A percentile compares a stretch with the other conserved stretches of the same genome.
Conservation (phyloP, 2,888 invertebrate species). For the Rhamnusium bicolor region DNA sequence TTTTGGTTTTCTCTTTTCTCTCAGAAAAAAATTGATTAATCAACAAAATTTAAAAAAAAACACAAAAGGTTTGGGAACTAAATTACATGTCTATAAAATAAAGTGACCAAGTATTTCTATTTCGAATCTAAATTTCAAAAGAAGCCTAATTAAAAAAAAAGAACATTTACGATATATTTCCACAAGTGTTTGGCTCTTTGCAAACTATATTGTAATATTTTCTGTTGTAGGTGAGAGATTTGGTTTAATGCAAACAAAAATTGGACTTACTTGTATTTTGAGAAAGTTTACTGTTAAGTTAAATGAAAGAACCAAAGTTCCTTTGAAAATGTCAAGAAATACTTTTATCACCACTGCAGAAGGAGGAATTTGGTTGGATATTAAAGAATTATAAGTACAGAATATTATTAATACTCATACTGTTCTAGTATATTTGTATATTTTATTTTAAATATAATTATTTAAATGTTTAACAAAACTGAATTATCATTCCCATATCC, state of each 20-base stretch:
- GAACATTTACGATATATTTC: too few relatives aligned
- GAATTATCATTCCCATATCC: too few relatives aligned
- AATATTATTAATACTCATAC: neutral
- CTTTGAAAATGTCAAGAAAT: slow-evolving; percentile 55
- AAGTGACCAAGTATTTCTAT: too few relatives aligned
- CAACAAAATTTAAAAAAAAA: too few relatives aligned
- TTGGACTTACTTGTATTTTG: slow-evolving; percentile 64
- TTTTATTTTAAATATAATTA: neutral
- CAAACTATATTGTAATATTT: neutral
- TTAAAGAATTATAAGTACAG: neutral
- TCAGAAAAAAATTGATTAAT: too few relatives aligned
- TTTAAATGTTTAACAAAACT: neutral
- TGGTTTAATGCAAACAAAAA: slow-evolving; percentile 64
- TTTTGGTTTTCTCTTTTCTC: too few relatives aligned
- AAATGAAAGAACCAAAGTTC: slow-evolving; percentile 55
- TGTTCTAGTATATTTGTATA: neutral
- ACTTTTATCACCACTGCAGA: slow-evolving; percentile 51
- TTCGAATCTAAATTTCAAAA: too few relatives aligned
- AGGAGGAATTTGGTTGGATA: slow-evolving; percentile 41
- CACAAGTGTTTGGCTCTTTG: too few relatives aligned
- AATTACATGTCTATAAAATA: too few relatives aligned
- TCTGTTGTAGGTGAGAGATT: slow-evolving; percentile 55
- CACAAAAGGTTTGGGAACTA: too few relatives aligned
- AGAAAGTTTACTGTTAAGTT: slow-evolving; percentile 62
- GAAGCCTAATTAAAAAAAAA: too few relatives aligned